These are phyloP conservation scores for Parnassius mnemosyne DNA, from an alignment of 2,888 invertebrate species.

Conservation along the genomic window DNA sequence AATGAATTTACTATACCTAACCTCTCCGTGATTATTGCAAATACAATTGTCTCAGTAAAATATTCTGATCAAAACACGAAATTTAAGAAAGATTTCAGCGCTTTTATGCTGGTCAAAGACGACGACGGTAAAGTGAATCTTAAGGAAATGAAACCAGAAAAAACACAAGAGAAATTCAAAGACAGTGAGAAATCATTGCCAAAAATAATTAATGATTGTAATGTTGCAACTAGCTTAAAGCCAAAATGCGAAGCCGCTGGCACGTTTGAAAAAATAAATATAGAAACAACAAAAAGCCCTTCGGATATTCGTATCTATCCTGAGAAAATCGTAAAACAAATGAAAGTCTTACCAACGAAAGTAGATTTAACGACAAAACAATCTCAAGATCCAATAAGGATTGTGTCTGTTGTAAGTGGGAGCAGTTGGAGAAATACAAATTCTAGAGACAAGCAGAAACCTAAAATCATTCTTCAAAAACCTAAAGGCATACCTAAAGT, in stretches of 20 bases:
- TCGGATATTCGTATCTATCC: not conserved
- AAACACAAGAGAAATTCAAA: conserved; percentile 3
- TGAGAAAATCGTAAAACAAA: not conserved
- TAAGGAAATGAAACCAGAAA: conserved; percentile 23
- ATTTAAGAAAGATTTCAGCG: conserved; percentile 28
- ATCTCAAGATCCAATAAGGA: conserved; percentile 1
- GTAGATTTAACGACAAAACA: conserved; percentile 1
- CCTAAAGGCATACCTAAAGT: conserved; percentile 1
- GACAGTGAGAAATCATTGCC: not conserved
- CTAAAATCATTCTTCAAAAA: conserved; percentile 7
- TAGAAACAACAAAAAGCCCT: not conserved
- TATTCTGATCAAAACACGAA: conserved; percentile 30
- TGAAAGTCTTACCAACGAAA: not conserved
- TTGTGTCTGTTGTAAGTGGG: not conserved
- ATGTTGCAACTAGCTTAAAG: not conserved
- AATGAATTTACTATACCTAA: conserved; percentile 57
- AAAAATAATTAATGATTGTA: not conserved
- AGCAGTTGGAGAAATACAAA: not conserved
- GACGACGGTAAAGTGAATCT: conserved; percentile 39
- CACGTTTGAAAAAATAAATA: not conserved
- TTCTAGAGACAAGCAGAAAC: not conserved
- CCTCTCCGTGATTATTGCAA: conserved; percentile 52
- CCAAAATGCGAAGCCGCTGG: not conserved
- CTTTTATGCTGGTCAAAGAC: conserved; percentile 48
- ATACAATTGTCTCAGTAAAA: conserved; percentile 42